A percentile compares a stretch with the other conserved stretches of the same genome.
These are phyloP conservation scores for Andrena dorsata DNA, from an alignment of 2,888 invertebrate genomes.

Conservation along the genomic window DNA sequence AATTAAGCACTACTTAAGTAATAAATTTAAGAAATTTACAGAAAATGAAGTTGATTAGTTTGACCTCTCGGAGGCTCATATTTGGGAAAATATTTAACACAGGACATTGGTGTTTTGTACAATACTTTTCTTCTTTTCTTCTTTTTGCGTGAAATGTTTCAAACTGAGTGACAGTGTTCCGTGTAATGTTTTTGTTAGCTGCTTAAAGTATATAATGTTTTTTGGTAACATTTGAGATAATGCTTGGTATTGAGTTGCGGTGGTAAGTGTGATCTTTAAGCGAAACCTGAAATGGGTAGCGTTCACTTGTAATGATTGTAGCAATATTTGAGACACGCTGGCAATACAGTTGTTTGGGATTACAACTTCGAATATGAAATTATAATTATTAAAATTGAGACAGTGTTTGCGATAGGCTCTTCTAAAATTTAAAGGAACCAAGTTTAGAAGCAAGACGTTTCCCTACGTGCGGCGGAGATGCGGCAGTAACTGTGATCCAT, in stretches of 20 bases:
- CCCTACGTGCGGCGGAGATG: too few species aligned
- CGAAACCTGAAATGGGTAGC: neutral
- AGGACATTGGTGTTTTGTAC: neutral
- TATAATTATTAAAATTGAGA: neutral
- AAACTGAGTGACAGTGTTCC: neutral
- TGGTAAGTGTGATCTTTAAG: too few species aligned
- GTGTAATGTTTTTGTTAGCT: neutral
- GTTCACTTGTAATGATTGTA: too few species aligned
- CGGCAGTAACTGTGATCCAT: too few species aligned
- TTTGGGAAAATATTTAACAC: neutral
- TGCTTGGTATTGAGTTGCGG: neutral
- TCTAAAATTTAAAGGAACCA: neutral
- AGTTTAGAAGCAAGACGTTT: too few species aligned
- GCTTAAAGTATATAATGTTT: neutral
- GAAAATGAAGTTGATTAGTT: too few species aligned
- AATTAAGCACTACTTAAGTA: too few species aligned
- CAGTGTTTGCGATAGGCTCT: neutral
- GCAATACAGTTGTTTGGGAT: neutral
- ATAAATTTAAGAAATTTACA: too few species aligned
- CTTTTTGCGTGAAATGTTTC: neutral
- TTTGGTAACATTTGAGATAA: neutral
- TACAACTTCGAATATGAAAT: neutral
- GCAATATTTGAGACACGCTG: too few species aligned
- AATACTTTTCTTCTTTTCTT: neutral
- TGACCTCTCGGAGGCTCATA: neutral